Base-by-base conservation (phyloP, 2,888 invertebrate genomes). In the Noctua pronuba region DNA sequence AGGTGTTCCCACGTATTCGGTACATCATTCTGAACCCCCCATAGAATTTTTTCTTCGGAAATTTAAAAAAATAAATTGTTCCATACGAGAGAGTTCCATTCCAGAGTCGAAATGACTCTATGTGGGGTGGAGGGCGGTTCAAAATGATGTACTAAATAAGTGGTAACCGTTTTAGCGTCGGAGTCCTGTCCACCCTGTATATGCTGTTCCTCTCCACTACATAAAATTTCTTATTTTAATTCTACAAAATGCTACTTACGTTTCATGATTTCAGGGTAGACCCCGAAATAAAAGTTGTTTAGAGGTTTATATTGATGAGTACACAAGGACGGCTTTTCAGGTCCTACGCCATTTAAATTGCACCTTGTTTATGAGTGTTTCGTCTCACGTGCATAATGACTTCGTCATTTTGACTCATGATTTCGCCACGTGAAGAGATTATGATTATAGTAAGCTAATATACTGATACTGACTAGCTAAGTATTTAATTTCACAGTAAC, bases 381-480 rank as follows among this genome's bases (percentile, higher is more conserved):
- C 35, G n/a, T 28, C 21, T 46, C 28, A 60, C 46, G n/a, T 60
- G 74, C 35, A 73, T 58, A 41, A 73, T 35, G 24, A 75, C 24
- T 46, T 73, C 21, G 58, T 16, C 21, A 46, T 35, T 46, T 44
- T 28, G n/a, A 4, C n/a, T 74, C 73, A 75, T 16, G 58, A 28
- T 46, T 60, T n/a, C 4, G 16, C 16, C 58, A 75, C 73, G 58
- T 38, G 35, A 46, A 35, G 21, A 44, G 41, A 74, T 65, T 62
- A 73, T 28, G 13, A 28, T 67, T 66, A n/a, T 38, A 49, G n/a
- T 16, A 49, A 49, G 8, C n/a, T 67, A 49, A 13, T 44, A 13
- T 44, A 28, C 38, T 41, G 28, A 18, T 64, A 35, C 8, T n/a
- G 16, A 41, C 65, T 41, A 65, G 16, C 10, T 16, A 65, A 65